These are phyloP conservation scores for Venturia canescens DNA, from an alignment of 1,140 invertebrate genomes.

Conservation along the genomic window DNA sequence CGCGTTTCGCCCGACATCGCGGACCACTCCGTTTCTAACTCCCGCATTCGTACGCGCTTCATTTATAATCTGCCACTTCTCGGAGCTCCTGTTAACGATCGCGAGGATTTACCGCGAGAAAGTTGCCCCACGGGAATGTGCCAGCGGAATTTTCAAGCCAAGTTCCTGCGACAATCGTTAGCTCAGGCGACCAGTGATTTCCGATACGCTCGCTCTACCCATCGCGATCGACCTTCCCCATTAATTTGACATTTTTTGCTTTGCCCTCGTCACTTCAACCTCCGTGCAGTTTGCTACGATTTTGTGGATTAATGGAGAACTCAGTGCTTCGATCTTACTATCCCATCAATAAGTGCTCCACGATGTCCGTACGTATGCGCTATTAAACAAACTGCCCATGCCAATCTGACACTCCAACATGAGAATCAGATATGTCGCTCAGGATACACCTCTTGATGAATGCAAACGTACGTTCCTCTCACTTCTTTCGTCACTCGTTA, in stretches of 20 bases:
- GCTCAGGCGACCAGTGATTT: neutral
- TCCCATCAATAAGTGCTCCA: neutral
- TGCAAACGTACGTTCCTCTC: conserved; percentile 62
- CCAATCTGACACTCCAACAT: conserved; percentile 50
- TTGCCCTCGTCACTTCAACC: neutral
- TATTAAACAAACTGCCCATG: neutral
- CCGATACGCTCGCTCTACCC: no score
- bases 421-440: conserved; percentile 70
- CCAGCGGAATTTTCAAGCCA: neutral
- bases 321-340: neutral
- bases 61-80: no score
- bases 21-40: conserved; percentile 1
- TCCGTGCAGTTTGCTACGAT: no score
- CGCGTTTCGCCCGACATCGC: no score
- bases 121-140: neutral
- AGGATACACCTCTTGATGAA: conserved; percentile 64
- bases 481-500: neutral
- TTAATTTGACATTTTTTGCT: conserved; percentile 14
- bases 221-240: neutral
- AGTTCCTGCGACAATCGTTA: neutral
- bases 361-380: neutral
- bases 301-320: neutral
- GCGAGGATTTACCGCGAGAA: no score
- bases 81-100: no score
- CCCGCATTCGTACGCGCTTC: neutral